Conservation (phyloP, 2,888 invertebrate species). For the Eulithis prunata region DNA sequence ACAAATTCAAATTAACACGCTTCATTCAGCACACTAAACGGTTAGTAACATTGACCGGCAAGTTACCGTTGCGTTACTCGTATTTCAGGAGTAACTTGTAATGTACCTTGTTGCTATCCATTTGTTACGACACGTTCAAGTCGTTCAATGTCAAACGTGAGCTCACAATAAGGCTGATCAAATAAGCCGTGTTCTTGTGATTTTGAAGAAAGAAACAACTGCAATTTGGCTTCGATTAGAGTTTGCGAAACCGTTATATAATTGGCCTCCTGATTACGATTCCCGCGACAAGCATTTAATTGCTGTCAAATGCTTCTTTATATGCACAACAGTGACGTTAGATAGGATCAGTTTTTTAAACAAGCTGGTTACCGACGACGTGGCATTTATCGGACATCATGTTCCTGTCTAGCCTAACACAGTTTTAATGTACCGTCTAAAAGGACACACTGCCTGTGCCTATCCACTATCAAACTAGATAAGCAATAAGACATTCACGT, state of each 20-base stretch:
- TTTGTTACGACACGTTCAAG: not conserved
- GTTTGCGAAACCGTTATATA: too few species aligned
- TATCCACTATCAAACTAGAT: slow-evolving; percentile 10
- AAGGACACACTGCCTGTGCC: slow-evolving; percentile 14
- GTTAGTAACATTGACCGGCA: slow-evolving; percentile 20
- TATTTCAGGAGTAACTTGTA: slow-evolving; percentile 17
- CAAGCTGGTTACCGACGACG: not conserved
- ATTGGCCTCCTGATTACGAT: too few species aligned
- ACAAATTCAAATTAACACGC: slow-evolving; percentile 17
- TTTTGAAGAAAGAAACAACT: slow-evolving; percentile 1
- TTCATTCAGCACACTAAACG: slow-evolving; percentile 8
- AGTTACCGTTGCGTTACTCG: slow-evolving; percentile 4
- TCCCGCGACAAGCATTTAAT: too few species aligned
- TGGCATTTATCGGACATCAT: slow-evolving; percentile 11
- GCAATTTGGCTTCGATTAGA: not conserved
- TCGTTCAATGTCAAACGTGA: slow-evolving; percentile 31
- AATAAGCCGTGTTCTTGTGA: slow-evolving; percentile 17
- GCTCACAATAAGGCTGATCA: slow-evolving; percentile 24
- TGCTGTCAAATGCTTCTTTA: too few species aligned
- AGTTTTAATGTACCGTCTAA: slow-evolving; percentile 4
- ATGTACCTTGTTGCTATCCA: slow-evolving; percentile 8
- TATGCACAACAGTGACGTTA: too few species aligned
- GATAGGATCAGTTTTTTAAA: not conserved
- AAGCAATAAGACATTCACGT: slow-evolving; percentile 17
- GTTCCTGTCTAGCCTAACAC: slow-evolving; percentile 13